Evolutionary conservation across 30 jellyfish, hydroid and myxozoan genomes (phyloP).

Genomic region (Thelohanellus kitauei): DNA sequence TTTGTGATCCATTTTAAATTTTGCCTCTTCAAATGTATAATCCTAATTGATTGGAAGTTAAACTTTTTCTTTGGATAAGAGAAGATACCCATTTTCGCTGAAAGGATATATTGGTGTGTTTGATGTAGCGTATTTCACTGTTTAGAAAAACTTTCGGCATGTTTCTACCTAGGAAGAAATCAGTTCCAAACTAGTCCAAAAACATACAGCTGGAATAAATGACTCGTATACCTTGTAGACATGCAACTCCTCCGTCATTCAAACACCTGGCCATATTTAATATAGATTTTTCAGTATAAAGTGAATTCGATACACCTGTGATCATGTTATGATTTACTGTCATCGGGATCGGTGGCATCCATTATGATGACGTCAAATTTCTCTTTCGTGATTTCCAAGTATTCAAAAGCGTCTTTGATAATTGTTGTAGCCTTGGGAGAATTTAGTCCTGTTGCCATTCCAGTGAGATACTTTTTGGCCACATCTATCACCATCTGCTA

Average conservation of each 20-base stretch:
- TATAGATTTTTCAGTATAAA: not conserved
- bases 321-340: no score
- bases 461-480: conserved; percentile 19
- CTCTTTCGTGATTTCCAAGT: conserved; percentile 16
- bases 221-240: not conserved
- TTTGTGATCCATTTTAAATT: conserved; percentile 2
- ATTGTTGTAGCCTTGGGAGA: conserved; percentile 18
- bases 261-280: not conserved
- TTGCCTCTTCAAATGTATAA: conserved; percentile 12
- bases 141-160: conserved; percentile 16
- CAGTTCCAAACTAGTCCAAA: conserved; percentile 28
- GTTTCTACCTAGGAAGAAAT: conserved; percentile 15
- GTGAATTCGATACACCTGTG: conserved; percentile 11
- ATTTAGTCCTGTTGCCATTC: conserved; percentile 37
- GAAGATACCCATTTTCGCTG: conserved; percentile 28
- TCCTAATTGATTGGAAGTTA: conserved; percentile 2
- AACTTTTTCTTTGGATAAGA: conserved; percentile 25
- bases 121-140: conserved; percentile 20
- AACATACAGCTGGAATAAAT: conserved; percentile 19
- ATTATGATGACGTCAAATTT: conserved; percentile 61
- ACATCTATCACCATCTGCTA: conserved; percentile 23
- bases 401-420: conserved; percentile 53
- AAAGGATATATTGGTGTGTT: conserved; percentile 32
- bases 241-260: not conserved
- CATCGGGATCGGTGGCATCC: conserved; percentile 75